Evolutionary conservation across 2,888 invertebrate species (phyloP), one percentile per base, ranked within the genome.

Genomic region (Gymnocheta viridis): DNA sequence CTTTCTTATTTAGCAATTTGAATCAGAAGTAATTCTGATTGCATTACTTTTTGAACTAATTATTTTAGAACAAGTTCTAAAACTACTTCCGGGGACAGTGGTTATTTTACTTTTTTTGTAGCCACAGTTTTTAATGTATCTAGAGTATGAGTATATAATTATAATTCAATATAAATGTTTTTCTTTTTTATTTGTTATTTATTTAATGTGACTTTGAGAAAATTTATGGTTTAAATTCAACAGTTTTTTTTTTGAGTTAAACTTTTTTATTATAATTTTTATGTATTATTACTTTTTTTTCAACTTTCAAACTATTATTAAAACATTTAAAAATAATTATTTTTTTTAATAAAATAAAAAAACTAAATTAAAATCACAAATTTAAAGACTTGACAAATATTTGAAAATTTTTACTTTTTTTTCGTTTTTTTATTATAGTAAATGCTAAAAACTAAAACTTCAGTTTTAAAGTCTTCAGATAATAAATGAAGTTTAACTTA

Each of bases 351-450:
- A 32, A 27, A 58, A 72, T n/a, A 69, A 56, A 66, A 83, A 89
- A 88, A 90, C 90, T 87, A 90, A 91, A 91, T 89, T 91, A 91
- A 91, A 91, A 91, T 91, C 91, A 91, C 91, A 91, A 91, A 91
- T 90, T 90, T 89, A 89, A 91, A 91, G 91, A 91, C 91, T 91
- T 91, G 91, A 90, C 87, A 81, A 83, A 70, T 72, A 27, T 66
- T 70, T 32, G 22, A 56, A 56, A 56, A 62, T 22, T 62, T 79
- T 72, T 69, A 27, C 32, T 66, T 79, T 69, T 41, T 80, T 69
- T 73, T 72, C 58, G 72, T 83, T 51, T 38, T 49, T 49, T 17
- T 47, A 70, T 24, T 19, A 41, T 27, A 56, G 10, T 29, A 44
- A 58, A 49, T 0, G 7, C 44, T 69, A 35, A 74, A 79, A 73